These are phyloP conservation scores for Tiliacea citrago DNA, from an alignment of 2,888 invertebrate genomes.

Conservation along the genomic window DNA sequence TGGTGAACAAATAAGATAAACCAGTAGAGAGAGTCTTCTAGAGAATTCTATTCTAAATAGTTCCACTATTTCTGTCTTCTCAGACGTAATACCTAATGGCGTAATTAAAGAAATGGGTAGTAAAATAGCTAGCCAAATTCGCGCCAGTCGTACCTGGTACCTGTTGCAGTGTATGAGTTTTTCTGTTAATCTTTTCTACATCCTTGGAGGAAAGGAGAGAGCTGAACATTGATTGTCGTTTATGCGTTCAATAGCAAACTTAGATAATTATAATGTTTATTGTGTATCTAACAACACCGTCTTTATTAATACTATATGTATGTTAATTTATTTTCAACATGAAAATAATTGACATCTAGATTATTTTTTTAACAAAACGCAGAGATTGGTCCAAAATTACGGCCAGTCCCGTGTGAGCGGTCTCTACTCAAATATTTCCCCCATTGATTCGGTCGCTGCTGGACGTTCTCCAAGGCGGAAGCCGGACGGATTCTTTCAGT, in stretches of 20 bases:
- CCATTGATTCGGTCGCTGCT: slow-evolving; percentile 75
- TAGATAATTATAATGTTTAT: not conserved
- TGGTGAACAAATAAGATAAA: not conserved
- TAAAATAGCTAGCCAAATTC: not conserved
- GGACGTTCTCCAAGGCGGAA: slow-evolving; percentile 78
- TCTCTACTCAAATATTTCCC: slow-evolving; percentile 62
- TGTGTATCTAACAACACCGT: not conserved
- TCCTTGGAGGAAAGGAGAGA: not conserved
- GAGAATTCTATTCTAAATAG: not conserved
- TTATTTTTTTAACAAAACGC: not conserved
- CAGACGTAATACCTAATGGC: not conserved
- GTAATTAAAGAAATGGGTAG: not conserved
- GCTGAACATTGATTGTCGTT: not conserved
- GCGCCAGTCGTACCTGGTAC: not conserved
- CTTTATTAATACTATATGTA: too few relatives aligned
- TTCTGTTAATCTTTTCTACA: too few relatives aligned
- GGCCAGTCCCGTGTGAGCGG: slow-evolving; percentile 8
- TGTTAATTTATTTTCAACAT: not conserved
- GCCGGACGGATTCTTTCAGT: slow-evolving; percentile 71
- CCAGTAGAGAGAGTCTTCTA: not conserved
- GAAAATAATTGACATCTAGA: not conserved
- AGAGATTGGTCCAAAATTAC: not conserved
- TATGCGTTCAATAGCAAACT: too few relatives aligned
- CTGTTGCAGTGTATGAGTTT: too few relatives aligned
- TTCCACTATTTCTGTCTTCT: not conserved